These are phyloP conservation scores for mouse (Mus musculus) DNA, from an alignment of 2,113 vertebrate species.

Conservation along the genomic window DNA sequence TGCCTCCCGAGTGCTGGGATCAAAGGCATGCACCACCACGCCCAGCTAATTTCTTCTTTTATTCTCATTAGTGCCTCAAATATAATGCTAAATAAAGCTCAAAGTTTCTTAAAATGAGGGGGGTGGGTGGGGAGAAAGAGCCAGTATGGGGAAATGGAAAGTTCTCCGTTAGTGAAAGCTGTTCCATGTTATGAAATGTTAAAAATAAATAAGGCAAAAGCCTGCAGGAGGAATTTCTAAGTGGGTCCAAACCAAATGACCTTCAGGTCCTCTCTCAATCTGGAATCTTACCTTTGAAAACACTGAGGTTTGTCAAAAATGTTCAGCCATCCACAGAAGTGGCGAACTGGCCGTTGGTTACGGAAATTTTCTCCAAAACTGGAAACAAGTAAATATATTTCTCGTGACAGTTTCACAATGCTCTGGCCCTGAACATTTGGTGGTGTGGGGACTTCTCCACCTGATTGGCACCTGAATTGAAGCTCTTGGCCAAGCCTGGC, in stretches of 20 bases:
- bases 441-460: background rate
- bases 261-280: conserved; percentile 20
- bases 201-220: conserved; percentile 1
- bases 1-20: too few relatives aligned
- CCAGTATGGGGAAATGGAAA: background rate
- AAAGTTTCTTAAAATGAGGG: conserved; percentile 53
- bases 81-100: conserved; percentile 67
- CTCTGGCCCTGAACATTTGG: background rate
- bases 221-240: background rate
- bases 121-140: background rate
- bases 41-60: conserved; percentile 54
- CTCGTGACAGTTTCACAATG: background rate
- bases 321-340: background rate
- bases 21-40: too few relatives aligned
- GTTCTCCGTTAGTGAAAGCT: conserved; percentile 28
- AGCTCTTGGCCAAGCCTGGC: background rate
- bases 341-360: background rate
- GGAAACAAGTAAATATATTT: background rate
- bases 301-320: conserved; percentile 39
- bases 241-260: conserved; percentile 12
- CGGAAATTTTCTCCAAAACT: background rate
- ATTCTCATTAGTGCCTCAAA: conserved; percentile 55
- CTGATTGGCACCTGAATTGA: background rate
- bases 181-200: background rate
- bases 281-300: conserved; percentile 47